A percentile compares a stretch with the other conserved stretches of the same genome.
Evolutionary conservation across 2,113 vertebrate genomes (phyloP).

Genomic region (Lampris incognitus): DNA sequence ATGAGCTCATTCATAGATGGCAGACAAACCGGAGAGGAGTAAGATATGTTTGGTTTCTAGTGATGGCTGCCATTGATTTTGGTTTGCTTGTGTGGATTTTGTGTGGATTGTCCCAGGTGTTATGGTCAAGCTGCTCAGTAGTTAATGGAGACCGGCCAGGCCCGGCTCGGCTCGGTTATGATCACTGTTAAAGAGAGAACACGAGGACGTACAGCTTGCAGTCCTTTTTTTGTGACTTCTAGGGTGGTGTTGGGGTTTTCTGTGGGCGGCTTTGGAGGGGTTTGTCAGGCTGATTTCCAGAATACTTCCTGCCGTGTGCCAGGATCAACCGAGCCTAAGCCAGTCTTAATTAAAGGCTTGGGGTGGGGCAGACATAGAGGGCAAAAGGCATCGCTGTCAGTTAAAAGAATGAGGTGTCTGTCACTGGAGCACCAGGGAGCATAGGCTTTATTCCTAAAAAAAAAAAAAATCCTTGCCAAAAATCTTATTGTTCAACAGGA

Average conservation of each 20-base stretch:
- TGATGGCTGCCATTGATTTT: slow-evolving; percentile 48
- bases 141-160: slow-evolving; percentile 35
- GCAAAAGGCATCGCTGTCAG: slow-evolving; percentile 78
- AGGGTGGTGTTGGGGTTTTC: slow-evolving; percentile 32
- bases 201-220: slow-evolving; percentile 59
- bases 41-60: slow-evolving; percentile 41
- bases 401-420: slow-evolving; percentile 75
- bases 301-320: slow-evolving; percentile 83
- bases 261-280: slow-evolving; percentile 62
- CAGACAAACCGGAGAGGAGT: no score
- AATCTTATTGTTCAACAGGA: slow-evolving; percentile 19
- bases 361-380: slow-evolving; percentile 75
- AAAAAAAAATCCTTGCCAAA: slow-evolving; percentile 59
- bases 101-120: neutral
- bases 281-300: slow-evolving; percentile 78
- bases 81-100: slow-evolving; percentile 11
- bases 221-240: slow-evolving; percentile 42
- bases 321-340: slow-evolving; percentile 84
- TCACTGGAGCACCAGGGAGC: slow-evolving; percentile 72
- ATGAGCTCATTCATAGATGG: slow-evolving; percentile 51
- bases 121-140: slow-evolving; percentile 2
- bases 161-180: slow-evolving; percentile 43
- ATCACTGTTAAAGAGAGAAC: slow-evolving; percentile 22
- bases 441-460: slow-evolving; percentile 65
- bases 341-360: slow-evolving; percentile 86